phyloP scores from a whole-genome alignment of 1,140 invertebrate species.

The Pteromalus puparum region DNA sequence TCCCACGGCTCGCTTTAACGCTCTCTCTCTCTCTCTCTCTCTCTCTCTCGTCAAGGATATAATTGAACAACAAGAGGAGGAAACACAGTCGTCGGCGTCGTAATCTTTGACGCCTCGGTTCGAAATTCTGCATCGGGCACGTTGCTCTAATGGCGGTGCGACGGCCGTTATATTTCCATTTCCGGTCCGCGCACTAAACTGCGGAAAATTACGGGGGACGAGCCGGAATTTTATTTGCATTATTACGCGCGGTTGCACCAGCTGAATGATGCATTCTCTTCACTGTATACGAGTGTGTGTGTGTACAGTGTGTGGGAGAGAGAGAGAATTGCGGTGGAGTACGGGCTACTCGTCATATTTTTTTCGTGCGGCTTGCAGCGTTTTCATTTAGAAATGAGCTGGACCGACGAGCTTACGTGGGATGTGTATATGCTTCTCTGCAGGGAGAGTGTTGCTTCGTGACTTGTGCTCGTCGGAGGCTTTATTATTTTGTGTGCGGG shows the following conservation, averaged over 20 bases:
- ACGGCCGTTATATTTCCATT: conserved; percentile 53
- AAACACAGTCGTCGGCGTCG: background rate
- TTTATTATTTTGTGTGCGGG: no score
- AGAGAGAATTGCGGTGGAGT: background rate
- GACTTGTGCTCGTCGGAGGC: no score
- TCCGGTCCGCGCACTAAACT: conserved; percentile 50
- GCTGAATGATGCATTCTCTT: conserved; percentile 20
- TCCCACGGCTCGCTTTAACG: conserved; percentile 1
- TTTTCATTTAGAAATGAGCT: background rate
- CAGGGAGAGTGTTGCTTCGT: no score
- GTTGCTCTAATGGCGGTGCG: conserved; percentile 19
- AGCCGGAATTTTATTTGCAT: conserved; percentile 52
- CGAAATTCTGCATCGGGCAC: background rate
- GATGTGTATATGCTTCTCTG: background rate
- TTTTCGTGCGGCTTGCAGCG: background rate
- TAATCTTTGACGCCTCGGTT: background rate
- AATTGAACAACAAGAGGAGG: conserved; percentile 2
- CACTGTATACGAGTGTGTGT: background rate
- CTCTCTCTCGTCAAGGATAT: background rate
- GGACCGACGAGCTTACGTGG: background rate
- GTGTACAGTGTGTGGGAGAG: background rate
- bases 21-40: no score
- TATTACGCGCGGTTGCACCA: conserved; percentile 36
- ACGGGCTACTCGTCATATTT: background rate
- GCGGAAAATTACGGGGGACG: conserved; percentile 54